These are phyloP conservation scores for Gopherus evgoodei DNA, from an alignment of 2,113 vertebrate species.

Conservation along the genomic window DNA sequence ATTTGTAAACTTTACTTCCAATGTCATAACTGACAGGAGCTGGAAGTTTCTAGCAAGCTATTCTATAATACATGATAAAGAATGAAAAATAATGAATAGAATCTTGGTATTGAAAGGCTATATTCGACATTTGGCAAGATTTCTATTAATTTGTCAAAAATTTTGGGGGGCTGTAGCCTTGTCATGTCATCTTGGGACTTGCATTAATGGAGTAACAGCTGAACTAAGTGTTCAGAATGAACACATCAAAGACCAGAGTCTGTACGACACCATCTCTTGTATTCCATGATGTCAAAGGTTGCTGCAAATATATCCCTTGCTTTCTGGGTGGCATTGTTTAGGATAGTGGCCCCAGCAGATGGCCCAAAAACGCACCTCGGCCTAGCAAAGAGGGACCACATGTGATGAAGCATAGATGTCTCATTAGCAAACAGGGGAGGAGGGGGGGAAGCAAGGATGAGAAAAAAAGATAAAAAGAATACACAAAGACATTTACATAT, in stretches of 20 bases:
- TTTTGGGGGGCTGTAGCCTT: background rate
- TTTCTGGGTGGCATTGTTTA: conserved; percentile 80
- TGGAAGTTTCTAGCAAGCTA: background rate
- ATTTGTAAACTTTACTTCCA: accelerated
- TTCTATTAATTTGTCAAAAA: background rate
- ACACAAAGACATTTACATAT: conserved; percentile 86
- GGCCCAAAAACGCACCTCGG: conserved; percentile 77
- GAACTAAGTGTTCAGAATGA: conserved; percentile 46
- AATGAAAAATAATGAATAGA: background rate
- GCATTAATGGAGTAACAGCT: conserved; percentile 70
- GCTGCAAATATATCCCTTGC: conserved; percentile 53
- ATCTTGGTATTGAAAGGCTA: background rate
- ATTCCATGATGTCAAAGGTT: conserved; percentile 79
- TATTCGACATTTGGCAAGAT: background rate
- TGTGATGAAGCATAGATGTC: conserved; percentile 76
- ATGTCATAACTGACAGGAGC: background rate
- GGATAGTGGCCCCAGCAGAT: conserved; percentile 82
- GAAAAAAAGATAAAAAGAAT: conserved; percentile 82
- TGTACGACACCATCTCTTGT: conserved; percentile 49
- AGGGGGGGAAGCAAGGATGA: conserved; percentile 56
- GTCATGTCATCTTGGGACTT: background rate
- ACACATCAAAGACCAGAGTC: conserved; percentile 34
- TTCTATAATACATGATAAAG: background rate
- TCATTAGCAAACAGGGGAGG: conserved; percentile 78
- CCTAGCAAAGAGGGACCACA: conserved; percentile 76